phyloP scores from a whole-genome alignment of 2,888 invertebrate genomes.

The Leptinotarsa rubiginosa region DNA sequence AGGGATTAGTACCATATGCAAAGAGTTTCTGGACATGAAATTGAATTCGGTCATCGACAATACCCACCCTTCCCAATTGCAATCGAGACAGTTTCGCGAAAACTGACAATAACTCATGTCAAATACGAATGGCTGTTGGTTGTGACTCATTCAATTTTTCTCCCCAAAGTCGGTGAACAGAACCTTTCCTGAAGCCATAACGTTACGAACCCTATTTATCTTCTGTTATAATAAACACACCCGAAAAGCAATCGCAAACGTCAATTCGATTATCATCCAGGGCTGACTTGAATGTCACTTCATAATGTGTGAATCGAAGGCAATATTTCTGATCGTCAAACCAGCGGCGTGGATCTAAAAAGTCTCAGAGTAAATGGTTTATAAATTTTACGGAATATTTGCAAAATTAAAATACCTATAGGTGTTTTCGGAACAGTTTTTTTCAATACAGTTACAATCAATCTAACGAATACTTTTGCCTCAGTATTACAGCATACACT shows the following conservation, averaged over 20 bases:
- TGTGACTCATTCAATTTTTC: conserved; percentile 14
- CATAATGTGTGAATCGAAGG: conserved; percentile 11
- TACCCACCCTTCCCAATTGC: neutral
- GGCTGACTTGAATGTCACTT: conserved; percentile 22
- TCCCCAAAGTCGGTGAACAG: conserved; percentile 10
- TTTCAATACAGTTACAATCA: too few species aligned
- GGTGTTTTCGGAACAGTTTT: too few species aligned
- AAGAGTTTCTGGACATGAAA: neutral
- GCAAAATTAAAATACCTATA: too few species aligned
- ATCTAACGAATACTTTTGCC: too few species aligned
- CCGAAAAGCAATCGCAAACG: conserved; percentile 24
- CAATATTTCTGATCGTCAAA: neutral
- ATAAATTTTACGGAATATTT: neutral
- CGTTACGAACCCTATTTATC: conserved; percentile 11
- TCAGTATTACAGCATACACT: too few species aligned
- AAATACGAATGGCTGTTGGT: neutral
- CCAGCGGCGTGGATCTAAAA: neutral
- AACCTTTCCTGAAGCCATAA: conserved; percentile 10
- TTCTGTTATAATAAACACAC: conserved; percentile 16
- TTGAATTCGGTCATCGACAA: neutral
- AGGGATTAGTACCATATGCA: too few species aligned
- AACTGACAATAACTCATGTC: neutral
- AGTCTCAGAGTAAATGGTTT: neutral
- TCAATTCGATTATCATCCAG: conserved; percentile 23
- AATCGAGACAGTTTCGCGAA: neutral